Base-by-base conservation (phyloP, 2,888 invertebrate species). In the Drosophila mimetica region DNA sequence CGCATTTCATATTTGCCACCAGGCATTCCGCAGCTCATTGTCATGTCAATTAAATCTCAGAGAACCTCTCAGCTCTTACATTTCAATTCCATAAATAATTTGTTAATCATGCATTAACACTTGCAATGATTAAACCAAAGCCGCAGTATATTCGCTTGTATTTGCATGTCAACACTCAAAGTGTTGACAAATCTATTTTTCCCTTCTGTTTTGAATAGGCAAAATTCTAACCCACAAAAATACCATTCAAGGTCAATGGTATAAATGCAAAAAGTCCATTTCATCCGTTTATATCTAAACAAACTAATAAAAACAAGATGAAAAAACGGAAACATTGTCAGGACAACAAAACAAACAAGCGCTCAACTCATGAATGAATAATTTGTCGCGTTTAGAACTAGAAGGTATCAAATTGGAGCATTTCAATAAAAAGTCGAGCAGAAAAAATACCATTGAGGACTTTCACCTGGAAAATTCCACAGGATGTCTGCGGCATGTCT, bases 391-490 rank as follows among this genome's bases (percentile, higher is more conserved):
- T 14, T 82, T 82, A 87, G 82, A 78, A 74, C 71, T 76, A 76
- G 76, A 61, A 65, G 71, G 53, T 51, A 32, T 32, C 50, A 50
- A 75, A 71, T 65, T 61, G 46, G 53, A 74, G 42, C 66, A 55
- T 60, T 66, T 46, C 64, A 70, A 80, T 66, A 58, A 69, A 36
- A 64, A 53, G 36, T 34, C n/a, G 42, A 64, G 67, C 64, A 74
- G 46, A 80, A 53, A 46, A 73, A 64, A 53, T 47, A 54, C 46
- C 46, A 61, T 48, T 41, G 70, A 79, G 77, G 74, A 84, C 88
- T 84, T 84, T 88, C 84, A 84, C 84, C 84, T 88, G 88, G 80
- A 67, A 64, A 86, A 76, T 78, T 67, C 75, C 78, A 73, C 71
- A 71, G 71, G 61, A 74, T 77, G 86, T 86, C 82, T 88, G 84